Evolutionary conservation across 1,140 invertebrate species (phyloP).

Genomic region (Globodera rostochiensis): DNA sequence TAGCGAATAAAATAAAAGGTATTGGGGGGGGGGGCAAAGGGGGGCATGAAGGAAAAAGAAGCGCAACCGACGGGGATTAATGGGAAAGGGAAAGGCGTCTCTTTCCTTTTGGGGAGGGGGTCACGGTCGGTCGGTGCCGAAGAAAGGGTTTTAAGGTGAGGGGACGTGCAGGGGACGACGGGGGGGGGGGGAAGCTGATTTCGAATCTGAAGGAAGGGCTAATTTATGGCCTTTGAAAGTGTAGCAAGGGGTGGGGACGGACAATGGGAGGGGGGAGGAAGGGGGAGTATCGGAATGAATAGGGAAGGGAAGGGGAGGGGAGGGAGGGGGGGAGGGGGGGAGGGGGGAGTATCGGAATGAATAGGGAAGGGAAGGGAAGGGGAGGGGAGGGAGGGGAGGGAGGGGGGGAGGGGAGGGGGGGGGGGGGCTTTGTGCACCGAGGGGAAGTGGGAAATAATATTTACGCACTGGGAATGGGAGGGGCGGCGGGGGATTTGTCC

Average conservation of each 20-base stretch:
- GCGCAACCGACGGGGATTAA: not conserved
- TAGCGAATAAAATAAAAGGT: too few species aligned
- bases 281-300: too few species aligned
- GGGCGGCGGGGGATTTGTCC: not conserved
- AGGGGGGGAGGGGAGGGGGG: not conserved
- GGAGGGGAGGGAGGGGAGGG: not conserved
- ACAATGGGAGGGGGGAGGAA: not conserved
- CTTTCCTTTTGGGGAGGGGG: too few species aligned
- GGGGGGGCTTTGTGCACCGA: not conserved
- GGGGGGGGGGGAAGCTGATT: not conserved
- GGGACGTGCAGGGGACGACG: not conserved
- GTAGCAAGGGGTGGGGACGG: not conserved
- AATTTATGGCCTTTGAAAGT: slow-evolving; percentile 11
- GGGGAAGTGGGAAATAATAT: not conserved
- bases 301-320: not conserved
- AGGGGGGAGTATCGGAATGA: not conserved
- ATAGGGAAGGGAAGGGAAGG: not conserved
- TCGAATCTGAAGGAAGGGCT: not conserved
- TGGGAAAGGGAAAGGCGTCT: not conserved
- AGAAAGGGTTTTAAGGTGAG: slow-evolving; percentile 4
- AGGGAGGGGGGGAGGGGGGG: not conserved
- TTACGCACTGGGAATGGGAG: not conserved
- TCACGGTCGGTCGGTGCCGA: not conserved
- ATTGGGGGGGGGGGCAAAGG: not conserved
- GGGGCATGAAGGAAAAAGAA: not conserved